Evolutionary conservation across 2,113 vertebrate species (phyloP), one percentile per base, ranked within the genome.

Genomic region (Chloropsis hardwickii): DNA sequence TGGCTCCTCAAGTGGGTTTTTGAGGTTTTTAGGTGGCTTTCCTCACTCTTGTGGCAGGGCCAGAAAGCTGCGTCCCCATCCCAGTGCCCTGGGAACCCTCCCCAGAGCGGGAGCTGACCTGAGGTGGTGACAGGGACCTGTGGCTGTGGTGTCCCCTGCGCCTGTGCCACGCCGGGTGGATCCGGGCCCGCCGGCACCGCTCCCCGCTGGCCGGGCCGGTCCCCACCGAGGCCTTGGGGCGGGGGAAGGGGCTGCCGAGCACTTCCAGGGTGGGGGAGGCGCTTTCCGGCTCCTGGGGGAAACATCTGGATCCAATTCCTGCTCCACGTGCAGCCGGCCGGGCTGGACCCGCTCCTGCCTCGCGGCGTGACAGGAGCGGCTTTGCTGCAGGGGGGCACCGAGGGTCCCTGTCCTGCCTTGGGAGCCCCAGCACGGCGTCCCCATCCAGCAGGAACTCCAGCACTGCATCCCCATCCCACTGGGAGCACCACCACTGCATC

Each of bases 291-390:
- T 78, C 76, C 60, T 37, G 57, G 42, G 57, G 82, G n/a, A 81
- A 86, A 90, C 93, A 96, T 97, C 72, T 97, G 97, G 93, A 96
- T 95, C 91, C 80, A 90, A 91, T 97, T 79, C 77, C 60, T 1
- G 12, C 85, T 77, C 85, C 69, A 3, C 10, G 82, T 44, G 47
- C 53, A 54, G 64, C 57, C 1, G 9, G 48, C 50, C 0, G 6
- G 42, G 87, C 37, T 2, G 14, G 81, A 39, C 82, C 50, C 5
- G 0, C 56, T 54, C 28, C 80, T 51, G 56, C 60, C 3, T 4
- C 60, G 5, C 1, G 2, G 54, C 1, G 1, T 6, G n/a, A 14
- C 2, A 22, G 64, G 81, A 62, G 53, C 0, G 1, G 5, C 65
- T 69, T 2, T 23, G 69, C 81, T 35, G 51, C 22, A 1, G 64